Evolutionary conservation across 2,888 invertebrate species (phyloP).

Genomic region (Oeneis ivallda): DNA sequence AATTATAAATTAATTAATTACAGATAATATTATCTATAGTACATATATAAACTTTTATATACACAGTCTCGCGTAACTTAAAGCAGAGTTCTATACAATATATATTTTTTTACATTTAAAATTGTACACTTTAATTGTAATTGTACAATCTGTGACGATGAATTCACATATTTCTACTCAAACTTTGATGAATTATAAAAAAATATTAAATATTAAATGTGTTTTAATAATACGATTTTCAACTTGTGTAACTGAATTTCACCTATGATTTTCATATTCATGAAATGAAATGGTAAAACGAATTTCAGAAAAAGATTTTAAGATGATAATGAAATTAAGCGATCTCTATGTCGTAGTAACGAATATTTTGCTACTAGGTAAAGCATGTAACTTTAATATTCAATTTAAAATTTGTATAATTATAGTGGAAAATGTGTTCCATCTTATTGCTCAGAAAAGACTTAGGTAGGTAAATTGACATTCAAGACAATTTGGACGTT

Average conservation of each 20-base stretch:
- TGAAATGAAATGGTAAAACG: neutral
- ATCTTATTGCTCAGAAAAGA: conserved; percentile 15
- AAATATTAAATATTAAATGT: too few relatives aligned
- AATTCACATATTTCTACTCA: neutral
- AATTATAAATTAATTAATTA: conserved; percentile 76
- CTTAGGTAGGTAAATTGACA: conserved; percentile 17
- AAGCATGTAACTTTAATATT: neutral
- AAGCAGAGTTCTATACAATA: conserved; percentile 64
- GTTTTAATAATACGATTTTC: too few relatives aligned
- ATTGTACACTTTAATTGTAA: conserved; percentile 27
- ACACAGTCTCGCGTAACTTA: conserved; percentile 78
- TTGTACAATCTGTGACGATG: conserved; percentile 8
- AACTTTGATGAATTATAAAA: neutral
- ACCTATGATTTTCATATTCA: neutral
- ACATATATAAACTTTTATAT: conserved; percentile 64
- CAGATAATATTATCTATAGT: conserved; percentile 59
- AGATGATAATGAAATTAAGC: neutral
- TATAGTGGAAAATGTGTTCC: neutral
- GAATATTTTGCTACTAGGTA: too few relatives aligned
- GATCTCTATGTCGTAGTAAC: neutral
- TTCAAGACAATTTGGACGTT: conserved; percentile 17
- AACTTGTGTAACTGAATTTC: neutral
- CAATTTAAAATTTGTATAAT: neutral
- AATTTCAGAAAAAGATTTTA: neutral
- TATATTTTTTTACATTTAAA: conserved; percentile 47